Evolutionary conservation across 1,140 invertebrate species (phyloP).

Genomic region (Temnothorax nylanderi): DNA sequence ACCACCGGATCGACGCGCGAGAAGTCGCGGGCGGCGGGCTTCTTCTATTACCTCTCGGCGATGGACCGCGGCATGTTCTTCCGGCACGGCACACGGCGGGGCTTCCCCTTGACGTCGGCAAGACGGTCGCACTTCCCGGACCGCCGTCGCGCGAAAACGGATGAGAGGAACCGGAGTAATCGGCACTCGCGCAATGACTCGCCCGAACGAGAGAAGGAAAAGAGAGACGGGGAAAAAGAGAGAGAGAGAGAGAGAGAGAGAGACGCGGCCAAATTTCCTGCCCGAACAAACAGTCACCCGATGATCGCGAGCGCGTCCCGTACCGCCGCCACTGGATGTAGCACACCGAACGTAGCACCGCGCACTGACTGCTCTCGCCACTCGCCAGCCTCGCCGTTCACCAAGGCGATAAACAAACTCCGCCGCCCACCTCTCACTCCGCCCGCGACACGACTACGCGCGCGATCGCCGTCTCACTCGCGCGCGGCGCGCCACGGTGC

Average conservation of each 20-base stretch:
- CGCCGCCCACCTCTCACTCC: constrained; percentile 73
- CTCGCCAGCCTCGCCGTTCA: constrained; percentile 73
- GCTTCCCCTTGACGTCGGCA: background rate
- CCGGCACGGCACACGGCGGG: constrained; percentile 28
- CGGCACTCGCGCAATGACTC: constrained; percentile 59
- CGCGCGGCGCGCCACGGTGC: background rate
- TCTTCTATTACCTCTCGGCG: constrained; percentile 55
- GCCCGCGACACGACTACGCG: constrained; percentile 22
- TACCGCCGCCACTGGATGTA: constrained; percentile 67
- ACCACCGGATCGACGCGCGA: constrained; percentile 52
- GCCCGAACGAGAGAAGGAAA: background rate
- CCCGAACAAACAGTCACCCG: constrained; percentile 62
- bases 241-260: constrained; percentile 43
- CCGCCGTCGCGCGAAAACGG: constrained; percentile 27
- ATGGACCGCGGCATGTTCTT: constrained; percentile 64
- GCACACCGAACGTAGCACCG: constrained; percentile 77
- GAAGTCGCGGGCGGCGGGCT: background rate
- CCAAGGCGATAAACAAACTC: constrained; percentile 85
- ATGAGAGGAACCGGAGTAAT: background rate
- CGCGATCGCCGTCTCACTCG: constrained; percentile 30
- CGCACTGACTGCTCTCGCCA: constrained; percentile 80
- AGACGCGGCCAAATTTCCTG: constrained; percentile 62
- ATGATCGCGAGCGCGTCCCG: constrained; percentile 65
- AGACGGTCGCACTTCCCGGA: background rate
- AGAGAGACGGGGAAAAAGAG: constrained; percentile 14